These are phyloP conservation scores for Trogon surrucura DNA, from an alignment of 2,113 vertebrate genomes.

Conservation along the genomic window DNA sequence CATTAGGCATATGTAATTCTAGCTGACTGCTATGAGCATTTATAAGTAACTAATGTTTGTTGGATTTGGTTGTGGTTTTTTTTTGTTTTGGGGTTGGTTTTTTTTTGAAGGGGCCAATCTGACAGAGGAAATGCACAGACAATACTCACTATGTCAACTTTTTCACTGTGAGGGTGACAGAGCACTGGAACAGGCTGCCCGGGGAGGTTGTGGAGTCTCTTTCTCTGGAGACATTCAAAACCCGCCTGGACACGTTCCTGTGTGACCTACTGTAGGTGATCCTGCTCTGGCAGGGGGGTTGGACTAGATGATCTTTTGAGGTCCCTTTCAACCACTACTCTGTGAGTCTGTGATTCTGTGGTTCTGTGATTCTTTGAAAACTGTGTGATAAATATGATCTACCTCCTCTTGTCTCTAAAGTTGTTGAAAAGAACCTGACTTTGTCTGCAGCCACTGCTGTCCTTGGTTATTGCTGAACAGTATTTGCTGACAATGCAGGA, in stretches of 20 bases:
- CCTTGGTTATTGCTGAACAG: background rate
- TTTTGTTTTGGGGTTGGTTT: background rate
- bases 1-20: background rate
- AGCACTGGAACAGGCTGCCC: no score
- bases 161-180: no score
- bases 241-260: no score
- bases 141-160: background rate
- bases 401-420: background rate
- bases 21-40: background rate
- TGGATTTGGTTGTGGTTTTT: background rate
- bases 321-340: no score
- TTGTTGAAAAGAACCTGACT: background rate
- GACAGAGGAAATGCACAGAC: background rate
- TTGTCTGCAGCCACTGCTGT: background rate
- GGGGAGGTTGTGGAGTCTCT: no score
- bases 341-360: no score
- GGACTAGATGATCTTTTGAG: no score
- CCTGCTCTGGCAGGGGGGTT: no score
- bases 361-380: background rate
- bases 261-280: no score
- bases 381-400: background rate
- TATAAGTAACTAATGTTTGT: background rate
- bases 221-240: no score
- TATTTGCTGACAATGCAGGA: fast-evolving
- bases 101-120: background rate